phyloP scores from a whole-genome alignment of 2,888 invertebrate species.

The Cephus pygmeus region DNA sequence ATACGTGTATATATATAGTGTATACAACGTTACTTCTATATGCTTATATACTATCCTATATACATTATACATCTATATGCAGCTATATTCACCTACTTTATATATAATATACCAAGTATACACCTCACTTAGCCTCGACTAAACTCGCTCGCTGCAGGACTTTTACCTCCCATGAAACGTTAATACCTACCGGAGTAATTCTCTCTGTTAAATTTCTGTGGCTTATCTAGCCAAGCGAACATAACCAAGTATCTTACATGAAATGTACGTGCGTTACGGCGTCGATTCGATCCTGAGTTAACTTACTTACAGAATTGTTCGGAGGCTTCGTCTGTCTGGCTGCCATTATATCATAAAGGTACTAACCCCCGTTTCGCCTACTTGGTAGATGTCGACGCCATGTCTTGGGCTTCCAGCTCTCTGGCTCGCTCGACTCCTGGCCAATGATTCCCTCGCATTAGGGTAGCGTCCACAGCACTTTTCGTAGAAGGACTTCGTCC shows the following conservation, averaged over 20 bases:
- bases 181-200: background rate
- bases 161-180: background rate
- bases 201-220: background rate
- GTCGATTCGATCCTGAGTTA: background rate
- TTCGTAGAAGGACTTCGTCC: background rate
- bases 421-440: slow-evolving; percentile 25
- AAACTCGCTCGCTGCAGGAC: slow-evolving; percentile 29
- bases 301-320: background rate
- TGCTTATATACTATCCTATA: slow-evolving; percentile 23
- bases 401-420: slow-evolving; percentile 16
- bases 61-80: slow-evolving; percentile 7
- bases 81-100: background rate
- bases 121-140: slow-evolving; percentile 34
- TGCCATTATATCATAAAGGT: slow-evolving; percentile 46
- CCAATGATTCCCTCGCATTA: slow-evolving; percentile 17
- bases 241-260: background rate
- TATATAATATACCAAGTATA: slow-evolving; percentile 4
- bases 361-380: slow-evolving; percentile 23
- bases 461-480: background rate
- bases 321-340: slow-evolving; percentile 15
- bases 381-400: slow-evolving; percentile 36
- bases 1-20: slow-evolving; percentile 30
- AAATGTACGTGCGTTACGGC: background rate
- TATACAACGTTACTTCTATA: slow-evolving; percentile 10
- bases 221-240: background rate